These are phyloP conservation scores for Poeciliopsis turrubarensis DNA, from an alignment of 2,113 vertebrate genomes.

Conservation along the genomic window DNA sequence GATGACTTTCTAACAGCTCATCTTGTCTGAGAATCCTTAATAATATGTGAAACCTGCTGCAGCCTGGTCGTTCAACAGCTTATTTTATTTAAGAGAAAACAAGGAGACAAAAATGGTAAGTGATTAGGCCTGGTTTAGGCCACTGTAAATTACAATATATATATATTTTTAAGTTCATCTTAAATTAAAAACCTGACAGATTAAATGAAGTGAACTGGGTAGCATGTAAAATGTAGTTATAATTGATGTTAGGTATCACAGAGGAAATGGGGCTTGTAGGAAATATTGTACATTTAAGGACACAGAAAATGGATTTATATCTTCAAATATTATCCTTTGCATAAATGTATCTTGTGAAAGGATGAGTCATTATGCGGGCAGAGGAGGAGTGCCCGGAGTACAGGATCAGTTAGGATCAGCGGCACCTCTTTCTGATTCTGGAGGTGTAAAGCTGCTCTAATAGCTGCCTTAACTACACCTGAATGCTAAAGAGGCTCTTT, in stretches of 20 bases:
- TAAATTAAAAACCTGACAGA: constrained; percentile 10
- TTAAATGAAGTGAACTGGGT: constrained; percentile 20
- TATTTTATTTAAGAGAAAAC: neutral
- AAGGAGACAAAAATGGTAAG: neutral
- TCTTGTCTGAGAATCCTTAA: neutral
- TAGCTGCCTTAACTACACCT: constrained; percentile 50
- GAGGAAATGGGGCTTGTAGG: constrained; percentile 17
- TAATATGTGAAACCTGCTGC: neutral
- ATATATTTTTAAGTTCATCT: constrained; percentile 3
- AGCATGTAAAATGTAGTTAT: constrained; percentile 25
- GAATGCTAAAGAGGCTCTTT: constrained; percentile 62
- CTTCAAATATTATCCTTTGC: constrained; percentile 61
- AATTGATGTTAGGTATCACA: constrained; percentile 16
- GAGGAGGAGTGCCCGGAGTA: constrained; percentile 40
- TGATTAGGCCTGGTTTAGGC: constrained; percentile 6
- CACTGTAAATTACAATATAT: constrained; percentile 13
- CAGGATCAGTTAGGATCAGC: constrained; percentile 51
- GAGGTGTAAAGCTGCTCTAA: constrained; percentile 59
- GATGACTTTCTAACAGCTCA: neutral
- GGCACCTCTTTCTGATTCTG: constrained; percentile 56
- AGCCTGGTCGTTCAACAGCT: too few relatives aligned
- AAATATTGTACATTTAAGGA: constrained; percentile 30
- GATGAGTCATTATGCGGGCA: constrained; percentile 46
- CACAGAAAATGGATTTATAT: constrained; percentile 50
- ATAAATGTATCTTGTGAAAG: constrained; percentile 48